Conservation (phyloP, 2,113 vertebrate species). For the Macaca mulatta region DNA sequence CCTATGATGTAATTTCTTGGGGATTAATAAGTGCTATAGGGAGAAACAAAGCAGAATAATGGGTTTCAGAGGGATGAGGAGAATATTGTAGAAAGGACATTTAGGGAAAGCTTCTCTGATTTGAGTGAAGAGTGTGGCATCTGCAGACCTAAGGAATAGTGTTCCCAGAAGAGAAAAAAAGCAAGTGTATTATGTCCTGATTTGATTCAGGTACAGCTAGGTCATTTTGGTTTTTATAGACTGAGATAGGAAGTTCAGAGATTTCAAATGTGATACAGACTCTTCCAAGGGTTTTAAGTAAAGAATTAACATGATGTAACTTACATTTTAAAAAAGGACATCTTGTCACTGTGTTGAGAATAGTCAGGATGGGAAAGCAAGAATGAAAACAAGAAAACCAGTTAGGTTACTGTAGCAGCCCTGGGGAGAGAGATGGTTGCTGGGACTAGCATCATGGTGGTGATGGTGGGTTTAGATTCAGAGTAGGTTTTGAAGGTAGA, state of each 20-base stretch:
- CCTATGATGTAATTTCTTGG: background rate
- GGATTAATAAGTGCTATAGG: background rate
- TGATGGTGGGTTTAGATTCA: background rate
- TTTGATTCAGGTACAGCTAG: background rate
- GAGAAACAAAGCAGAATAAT: background rate
- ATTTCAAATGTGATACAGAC: background rate
- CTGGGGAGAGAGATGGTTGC: background rate
- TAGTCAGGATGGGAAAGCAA: background rate
- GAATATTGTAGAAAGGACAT: background rate
- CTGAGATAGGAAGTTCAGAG: background rate
- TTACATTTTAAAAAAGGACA: background rate
- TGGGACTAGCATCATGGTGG: background rate
- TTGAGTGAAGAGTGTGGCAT: background rate
- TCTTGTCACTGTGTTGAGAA: background rate
- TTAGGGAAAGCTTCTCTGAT: background rate
- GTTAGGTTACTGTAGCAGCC: background rate
- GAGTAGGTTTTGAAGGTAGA: background rate
- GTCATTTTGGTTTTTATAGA: background rate
- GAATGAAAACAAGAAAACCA: background rate
- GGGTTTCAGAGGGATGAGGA: background rate
- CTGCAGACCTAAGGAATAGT: background rate
- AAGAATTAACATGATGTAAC: background rate
- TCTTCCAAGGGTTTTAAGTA: conserved; percentile 5
- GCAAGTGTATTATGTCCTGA: background rate
- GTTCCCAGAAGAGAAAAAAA: background rate